Evolutionary conservation across 2,888 invertebrate species (phyloP).

Genomic region (Polietes domitor): DNA sequence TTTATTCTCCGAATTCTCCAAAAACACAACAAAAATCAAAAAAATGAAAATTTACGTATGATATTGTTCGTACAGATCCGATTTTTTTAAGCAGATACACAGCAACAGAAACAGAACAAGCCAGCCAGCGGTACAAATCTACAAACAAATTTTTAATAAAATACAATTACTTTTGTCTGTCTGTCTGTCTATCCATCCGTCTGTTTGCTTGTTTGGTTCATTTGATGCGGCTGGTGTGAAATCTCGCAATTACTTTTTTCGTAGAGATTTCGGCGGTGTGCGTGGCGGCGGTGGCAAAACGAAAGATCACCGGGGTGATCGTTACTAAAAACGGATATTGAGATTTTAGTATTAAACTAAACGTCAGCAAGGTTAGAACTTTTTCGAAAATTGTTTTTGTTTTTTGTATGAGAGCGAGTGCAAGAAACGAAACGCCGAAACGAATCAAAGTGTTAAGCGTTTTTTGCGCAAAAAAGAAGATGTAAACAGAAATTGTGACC

Average conservation of each 20-base stretch:
- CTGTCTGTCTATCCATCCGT: constrained; percentile 23
- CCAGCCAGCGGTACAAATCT: constrained; percentile 2
- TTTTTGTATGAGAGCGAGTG: not conserved
- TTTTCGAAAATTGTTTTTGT: not conserved
- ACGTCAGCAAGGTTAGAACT: constrained; percentile 62
- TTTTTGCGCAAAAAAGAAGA: not conserved
- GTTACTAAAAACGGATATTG: constrained; percentile 55
- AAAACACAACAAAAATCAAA: not conserved
- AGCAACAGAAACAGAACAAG: too few species aligned
- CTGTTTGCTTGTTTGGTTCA: constrained; percentile 27
- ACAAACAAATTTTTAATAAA: constrained; percentile 28
- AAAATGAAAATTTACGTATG: not conserved
- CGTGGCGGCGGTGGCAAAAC: not conserved
- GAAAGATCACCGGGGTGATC: constrained; percentile 48
- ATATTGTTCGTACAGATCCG: not conserved
- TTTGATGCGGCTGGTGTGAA: constrained; percentile 52
- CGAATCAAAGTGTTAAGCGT: not conserved
- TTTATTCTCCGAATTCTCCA: not conserved
- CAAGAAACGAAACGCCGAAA: constrained; percentile 15
- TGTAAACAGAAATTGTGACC: not conserved
- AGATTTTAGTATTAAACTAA: constrained; percentile 61
- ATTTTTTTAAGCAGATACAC: not conserved
- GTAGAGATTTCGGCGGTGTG: constrained; percentile 45
- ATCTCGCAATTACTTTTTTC: constrained; percentile 54
- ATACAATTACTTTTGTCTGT: constrained; percentile 40